Evolutionary conservation across 2,888 invertebrate genomes (phyloP), one percentile per base, ranked within the genome.

Genomic region (Druceiella hillmani): DNA sequence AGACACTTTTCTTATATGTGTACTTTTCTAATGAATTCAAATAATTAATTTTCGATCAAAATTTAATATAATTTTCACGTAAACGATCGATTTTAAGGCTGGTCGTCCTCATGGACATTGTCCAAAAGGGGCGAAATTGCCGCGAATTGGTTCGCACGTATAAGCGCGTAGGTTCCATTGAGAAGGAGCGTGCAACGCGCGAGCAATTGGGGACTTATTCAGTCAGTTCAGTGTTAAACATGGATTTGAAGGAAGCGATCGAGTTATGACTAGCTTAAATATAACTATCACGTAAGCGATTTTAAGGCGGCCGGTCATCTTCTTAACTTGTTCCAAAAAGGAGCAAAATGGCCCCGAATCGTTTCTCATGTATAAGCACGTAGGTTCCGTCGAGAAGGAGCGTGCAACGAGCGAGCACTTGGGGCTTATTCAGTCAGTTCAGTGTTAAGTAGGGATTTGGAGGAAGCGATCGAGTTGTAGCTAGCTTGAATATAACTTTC

Each of bases 181-280:
- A 20, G 22, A 20, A 20, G 22, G 6, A 20, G 22, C 22, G 22
- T 20, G 6, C 22, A 20, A 20, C 22, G n/a, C 22, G 22, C 22
- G 22, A n/a, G 22, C 22, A 20, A 7, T n/a, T 20, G 22, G 22
- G 22, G 22, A 20, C 22, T 6, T 6, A 20, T 20, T 20, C 22
- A 20, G 22, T 6, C 22, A 20, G n/a, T 20, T 7, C 22, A 20
- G 22, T 20, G n/a, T 20, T 20, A 7, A 20, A 20, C 6, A 20
- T 20, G 22, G 22, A 20, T 6, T 20, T n/a, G 22, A n/a, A 20
- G 6, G 22, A 20, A 20, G 22, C 22, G 22, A n/a, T 20, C 22
- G 22, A 20, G 22, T 20, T 20, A n/a, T 20, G 22, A n/a, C 22
- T 20, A 20, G 22, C 22, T 20, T 20, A 20, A n/a, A n/a, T n/a